Evolutionary conservation across 2,888 invertebrate genomes (phyloP), one percentile per base, ranked within the genome.

Genomic region (Campoletis raptor): DNA sequence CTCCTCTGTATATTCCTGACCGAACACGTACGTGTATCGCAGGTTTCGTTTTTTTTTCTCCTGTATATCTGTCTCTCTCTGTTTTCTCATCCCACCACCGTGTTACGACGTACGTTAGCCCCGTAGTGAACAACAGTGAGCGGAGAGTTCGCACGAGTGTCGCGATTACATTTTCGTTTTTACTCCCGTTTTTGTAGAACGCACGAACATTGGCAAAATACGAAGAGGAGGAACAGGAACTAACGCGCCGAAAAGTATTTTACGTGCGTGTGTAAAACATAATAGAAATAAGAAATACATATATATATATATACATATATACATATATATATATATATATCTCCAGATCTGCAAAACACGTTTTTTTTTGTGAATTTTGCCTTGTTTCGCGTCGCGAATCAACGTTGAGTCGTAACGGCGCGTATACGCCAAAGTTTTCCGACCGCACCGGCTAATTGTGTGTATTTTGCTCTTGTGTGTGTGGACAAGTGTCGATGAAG

Each of bases 401-500:
- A 54, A 83, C 67, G 54, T 54, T 10, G 45, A 81, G 45, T 37
- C 87, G 85, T 86, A 85, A 88, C 85, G 87, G 89, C 88, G 87
- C 77, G 73, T 66, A 57, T 81, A 73, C 73, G 81, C 80, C 73
- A 7, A 81, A 81, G 78, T 84, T 83, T 24, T 67, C 18, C 48
- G 61, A 24, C 45, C 61, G 69, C 67, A 80, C 83, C 86, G 83
- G 86, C 80, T 61, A 83, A 72, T 83, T 69, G 78, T 78, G 78
- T 67, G 54, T 18, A 24, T 45, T 36, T 24, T 30, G 5, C 57
- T 57, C 24, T 12, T 48, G 66, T 52, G 67, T 78, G 67, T 54
- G 67, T 78, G 78, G 90, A 91, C 92, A 85, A 90, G 92, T 93
- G 92, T 91, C 89, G 86, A 92, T 93, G 92, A 90, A 88, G 91